Conservation (phyloP, 2,888 invertebrate genomes). For the Acanthosepion pharaonis region DNA sequence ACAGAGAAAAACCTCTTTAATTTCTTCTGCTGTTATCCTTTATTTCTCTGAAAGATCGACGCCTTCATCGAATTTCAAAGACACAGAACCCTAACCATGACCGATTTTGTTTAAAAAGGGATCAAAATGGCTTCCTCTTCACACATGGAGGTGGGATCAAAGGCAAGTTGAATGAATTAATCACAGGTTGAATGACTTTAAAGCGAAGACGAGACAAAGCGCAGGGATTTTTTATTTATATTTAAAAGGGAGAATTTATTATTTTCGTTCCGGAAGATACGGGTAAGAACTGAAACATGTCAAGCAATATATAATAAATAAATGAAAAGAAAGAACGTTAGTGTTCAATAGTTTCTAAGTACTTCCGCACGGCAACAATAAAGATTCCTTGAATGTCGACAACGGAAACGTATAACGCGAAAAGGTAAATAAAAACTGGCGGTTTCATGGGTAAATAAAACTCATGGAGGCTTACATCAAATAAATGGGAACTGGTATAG, state of each 20-base stretch:
- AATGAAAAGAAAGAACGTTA: neutral
- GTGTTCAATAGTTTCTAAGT: neutral
- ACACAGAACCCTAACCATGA: neutral
- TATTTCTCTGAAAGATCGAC: neutral
- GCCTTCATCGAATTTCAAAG: neutral
- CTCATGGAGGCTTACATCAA: no score
- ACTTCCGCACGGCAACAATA: neutral
- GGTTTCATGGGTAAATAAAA: neutral
- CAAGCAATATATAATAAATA: neutral
- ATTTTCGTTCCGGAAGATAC: neutral
- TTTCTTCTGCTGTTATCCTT: no score
- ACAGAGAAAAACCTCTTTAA: no score
- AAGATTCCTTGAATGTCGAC: neutral
- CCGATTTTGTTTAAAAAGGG: neutral
- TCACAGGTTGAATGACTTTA: neutral
- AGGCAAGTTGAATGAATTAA: neutral
- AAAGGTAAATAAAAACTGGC: neutral
- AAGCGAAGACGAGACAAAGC: neutral
- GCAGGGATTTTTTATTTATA: neutral
- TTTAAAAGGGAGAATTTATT: neutral
- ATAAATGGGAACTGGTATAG: no score
- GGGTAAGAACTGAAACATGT: neutral
- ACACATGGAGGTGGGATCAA: constrained; percentile 15
- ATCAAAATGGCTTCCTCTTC: neutral
- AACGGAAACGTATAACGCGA: neutral